Evolutionary conservation across 35 echinoderm and acorn worm species (phyloP), one percentile per base, ranked within the genome.

Genomic region (Nesometra sesokonis): DNA sequence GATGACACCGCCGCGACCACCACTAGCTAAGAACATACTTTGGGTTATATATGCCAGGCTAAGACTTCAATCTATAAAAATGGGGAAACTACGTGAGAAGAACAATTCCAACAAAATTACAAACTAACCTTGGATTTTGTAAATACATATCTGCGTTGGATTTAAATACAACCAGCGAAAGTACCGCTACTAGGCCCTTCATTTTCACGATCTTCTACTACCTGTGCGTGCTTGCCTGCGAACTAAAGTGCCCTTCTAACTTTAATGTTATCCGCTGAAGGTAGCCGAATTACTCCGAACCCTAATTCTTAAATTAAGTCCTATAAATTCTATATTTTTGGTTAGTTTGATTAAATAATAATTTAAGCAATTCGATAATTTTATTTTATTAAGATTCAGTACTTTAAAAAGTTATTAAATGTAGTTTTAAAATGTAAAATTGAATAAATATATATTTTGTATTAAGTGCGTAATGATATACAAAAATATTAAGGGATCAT

Each of bases 91-190:
- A 4, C 15, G 38, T 43, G 5, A 43, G 15, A 43, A 43, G 38
- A 43, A 43, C n/a, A n/a, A n/a, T n/a, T n/a, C n/a, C n/a, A 43
- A 67, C 23, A 17, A 33, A 81, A 81, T 30, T 8, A 81, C 35
- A 36, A 37, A 86, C 88, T 93, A 83, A 97, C 94, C 94, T 86
- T 85, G 94, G 94, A 46, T 97, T 97, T 77, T 97, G 94, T 81
- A 93, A 81, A 78, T 93, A 93, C 57, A 93, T 84, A 78, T 93
- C 94, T 57, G 80, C 88, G 47, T 93, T 35, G 29, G 87, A 82
- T 32, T 77, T 79, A 32, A 88, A 19, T 13, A 97, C 35, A n/a
- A 80, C 27, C 81, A 90, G 30, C 77, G 83, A 78, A 21, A 93
- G 29, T 27, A 87, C 31, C 21, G 35, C 35, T 36, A 88, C 38